A percentile compares a stretch with the other conserved stretches of the same genome.
Evolutionary conservation across 2,888 invertebrate genomes (phyloP).

Genomic region (Suillia variegata): DNA sequence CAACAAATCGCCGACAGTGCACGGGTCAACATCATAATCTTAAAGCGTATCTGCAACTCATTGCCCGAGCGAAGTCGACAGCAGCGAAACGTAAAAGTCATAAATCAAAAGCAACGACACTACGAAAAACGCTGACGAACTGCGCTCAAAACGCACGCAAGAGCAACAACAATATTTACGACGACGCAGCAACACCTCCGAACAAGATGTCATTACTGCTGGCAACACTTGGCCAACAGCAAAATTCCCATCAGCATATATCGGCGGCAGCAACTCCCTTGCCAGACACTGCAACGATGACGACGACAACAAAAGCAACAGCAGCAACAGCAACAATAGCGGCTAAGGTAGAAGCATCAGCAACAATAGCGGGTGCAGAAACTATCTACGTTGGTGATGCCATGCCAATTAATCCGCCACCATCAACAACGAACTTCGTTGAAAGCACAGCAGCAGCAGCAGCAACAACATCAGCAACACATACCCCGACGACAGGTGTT

Average conservation of each 20-base stretch:
- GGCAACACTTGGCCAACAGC: constrained; percentile 40
- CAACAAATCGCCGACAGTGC: constrained; percentile 47
- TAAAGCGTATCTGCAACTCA: constrained; percentile 23
- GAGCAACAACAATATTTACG: constrained; percentile 33
- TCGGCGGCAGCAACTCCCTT: constrained; percentile 26
- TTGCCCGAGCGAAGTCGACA: background rate
- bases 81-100: constrained; percentile 40
- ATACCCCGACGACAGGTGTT: constrained; percentile 47
- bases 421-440: too few species aligned
- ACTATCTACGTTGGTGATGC: constrained; percentile 7
- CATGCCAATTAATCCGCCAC: constrained; percentile 27
- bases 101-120: constrained; percentile 57
- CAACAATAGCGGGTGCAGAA: constrained; percentile 23
- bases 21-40: constrained; percentile 56
- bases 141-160: constrained; percentile 13
- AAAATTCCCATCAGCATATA: constrained; percentile 44
- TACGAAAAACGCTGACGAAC: constrained; percentile 54
- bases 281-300: constrained; percentile 10
- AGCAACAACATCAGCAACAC: constrained; percentile 27
- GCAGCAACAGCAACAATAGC: constrained; percentile 22
- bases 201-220: constrained; percentile 28
- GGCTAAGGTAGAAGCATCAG: constrained; percentile 17
- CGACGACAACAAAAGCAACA: constrained; percentile 17
- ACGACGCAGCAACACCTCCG: constrained; percentile 1
- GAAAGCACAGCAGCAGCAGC: constrained; percentile 27